phyloP scores from a whole-genome alignment of 2,113 vertebrate species.

The Nerophis lumbriciformis region DNA sequence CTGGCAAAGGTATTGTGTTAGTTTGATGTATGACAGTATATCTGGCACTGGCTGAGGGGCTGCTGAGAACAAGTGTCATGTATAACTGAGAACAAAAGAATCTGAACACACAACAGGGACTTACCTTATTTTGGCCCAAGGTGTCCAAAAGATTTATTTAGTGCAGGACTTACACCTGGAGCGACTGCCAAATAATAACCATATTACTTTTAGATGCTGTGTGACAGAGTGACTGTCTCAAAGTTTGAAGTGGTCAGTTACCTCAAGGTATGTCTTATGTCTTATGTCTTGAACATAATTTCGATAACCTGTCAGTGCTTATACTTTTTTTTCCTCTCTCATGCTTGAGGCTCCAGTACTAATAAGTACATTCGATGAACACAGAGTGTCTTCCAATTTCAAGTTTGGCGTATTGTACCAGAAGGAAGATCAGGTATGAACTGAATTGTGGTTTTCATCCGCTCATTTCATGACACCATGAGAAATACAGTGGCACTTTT shows the following conservation, averaged over 20 bases:
- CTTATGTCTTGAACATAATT: no score
- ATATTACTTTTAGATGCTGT: slow-evolving; percentile 72
- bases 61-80: background rate
- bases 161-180: no score
- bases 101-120: background rate
- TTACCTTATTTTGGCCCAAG: background rate
- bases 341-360: slow-evolving; percentile 68
- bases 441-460: background rate
- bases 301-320: background rate
- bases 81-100: background rate
- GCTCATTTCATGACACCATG: background rate
- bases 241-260: slow-evolving; percentile 83
- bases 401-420: slow-evolving; percentile 77
- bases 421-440: slow-evolving; percentile 66
- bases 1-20: slow-evolving; percentile 78
- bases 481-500: background rate
- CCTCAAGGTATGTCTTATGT: slow-evolving; percentile 79
- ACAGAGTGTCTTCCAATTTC: slow-evolving; percentile 73
- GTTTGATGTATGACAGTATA: background rate
- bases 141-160: background rate
- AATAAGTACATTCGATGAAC: slow-evolving; percentile 73
- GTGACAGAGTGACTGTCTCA: slow-evolving; percentile 76
- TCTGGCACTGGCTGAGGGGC: no score
- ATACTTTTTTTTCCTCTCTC: background rate
- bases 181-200: background rate